Conservation (phyloP, 1,140 invertebrate species). For the Mylabris phalerata region DNA sequence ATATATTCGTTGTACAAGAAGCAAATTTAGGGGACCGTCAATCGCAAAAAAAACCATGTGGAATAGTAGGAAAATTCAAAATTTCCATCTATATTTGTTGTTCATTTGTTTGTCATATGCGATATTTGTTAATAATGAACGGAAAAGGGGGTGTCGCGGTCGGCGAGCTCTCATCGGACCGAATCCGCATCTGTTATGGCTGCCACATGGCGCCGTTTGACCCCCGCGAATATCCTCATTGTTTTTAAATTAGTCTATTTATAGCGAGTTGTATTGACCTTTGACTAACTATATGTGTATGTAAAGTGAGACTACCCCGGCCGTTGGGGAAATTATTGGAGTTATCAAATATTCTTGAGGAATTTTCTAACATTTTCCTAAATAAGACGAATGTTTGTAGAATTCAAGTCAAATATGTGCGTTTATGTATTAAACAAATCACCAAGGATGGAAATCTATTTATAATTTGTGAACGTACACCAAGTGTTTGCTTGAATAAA, state of each 20-base stretch:
- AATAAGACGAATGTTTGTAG: no score
- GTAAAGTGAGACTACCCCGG: neutral
- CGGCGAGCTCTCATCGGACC: conserved; percentile 16
- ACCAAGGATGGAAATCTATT: no score
- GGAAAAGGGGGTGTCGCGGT: conserved; percentile 21
- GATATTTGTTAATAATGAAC: conserved; percentile 18
- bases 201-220: conserved; percentile 18
- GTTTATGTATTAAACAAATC: no score
- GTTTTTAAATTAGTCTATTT: conserved; percentile 11
- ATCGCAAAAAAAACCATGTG: neutral
- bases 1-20: conserved; percentile 15
- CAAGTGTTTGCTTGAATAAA: no score
- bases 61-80: neutral
- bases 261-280: conserved; percentile 4
- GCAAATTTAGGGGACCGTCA: conserved; percentile 1
- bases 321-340: neutral
- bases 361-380: no score
- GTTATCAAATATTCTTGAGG: no score
- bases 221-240: conserved; percentile 14
- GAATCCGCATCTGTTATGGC: conserved; percentile 18
- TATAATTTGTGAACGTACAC: no score
- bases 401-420: no score
- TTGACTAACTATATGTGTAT: conserved; percentile 1
- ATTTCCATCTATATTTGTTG: conserved; percentile 1
- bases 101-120: conserved; percentile 16